Evolutionary conservation across 2,797 vertebrate species (phyloP).

Genomic region (Sebastes alutus): DNA sequence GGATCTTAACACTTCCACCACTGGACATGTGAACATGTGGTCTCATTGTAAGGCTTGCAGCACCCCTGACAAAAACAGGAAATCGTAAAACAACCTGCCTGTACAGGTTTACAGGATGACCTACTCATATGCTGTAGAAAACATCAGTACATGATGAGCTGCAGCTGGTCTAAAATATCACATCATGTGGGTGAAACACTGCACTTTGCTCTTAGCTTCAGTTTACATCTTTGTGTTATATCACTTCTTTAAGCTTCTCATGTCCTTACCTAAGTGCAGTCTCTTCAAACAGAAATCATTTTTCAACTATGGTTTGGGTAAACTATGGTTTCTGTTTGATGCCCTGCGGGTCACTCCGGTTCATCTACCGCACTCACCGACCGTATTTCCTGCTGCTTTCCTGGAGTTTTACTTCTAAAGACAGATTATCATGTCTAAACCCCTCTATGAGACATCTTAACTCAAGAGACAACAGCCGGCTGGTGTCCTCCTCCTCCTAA

Average conservation of each 20-base stretch:
- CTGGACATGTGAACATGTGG: not conserved
- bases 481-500: not conserved
- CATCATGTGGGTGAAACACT: not conserved
- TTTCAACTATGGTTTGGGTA: not conserved
- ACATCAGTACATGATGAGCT: not conserved
- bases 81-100: not conserved
- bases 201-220: not conserved
- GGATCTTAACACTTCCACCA: too few relatives aligned
- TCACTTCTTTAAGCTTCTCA: not conserved
- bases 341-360: not conserved
- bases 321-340: not conserved
- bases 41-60: not conserved
- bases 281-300: not conserved
- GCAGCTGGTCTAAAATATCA: not conserved
- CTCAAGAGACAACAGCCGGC: not conserved
- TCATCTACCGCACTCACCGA: not conserved
- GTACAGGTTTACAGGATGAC: not conserved
- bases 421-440: not conserved
- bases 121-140: not conserved
- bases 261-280: not conserved
- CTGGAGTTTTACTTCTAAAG: not conserved
- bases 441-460: not conserved
- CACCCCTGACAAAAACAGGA: not conserved
- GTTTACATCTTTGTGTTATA: not conserved
- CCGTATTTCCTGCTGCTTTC: not conserved